These are phyloP conservation scores for Spilosoma lubricipeda DNA, from an alignment of 2,888 invertebrate genomes.

Conservation along the genomic window DNA sequence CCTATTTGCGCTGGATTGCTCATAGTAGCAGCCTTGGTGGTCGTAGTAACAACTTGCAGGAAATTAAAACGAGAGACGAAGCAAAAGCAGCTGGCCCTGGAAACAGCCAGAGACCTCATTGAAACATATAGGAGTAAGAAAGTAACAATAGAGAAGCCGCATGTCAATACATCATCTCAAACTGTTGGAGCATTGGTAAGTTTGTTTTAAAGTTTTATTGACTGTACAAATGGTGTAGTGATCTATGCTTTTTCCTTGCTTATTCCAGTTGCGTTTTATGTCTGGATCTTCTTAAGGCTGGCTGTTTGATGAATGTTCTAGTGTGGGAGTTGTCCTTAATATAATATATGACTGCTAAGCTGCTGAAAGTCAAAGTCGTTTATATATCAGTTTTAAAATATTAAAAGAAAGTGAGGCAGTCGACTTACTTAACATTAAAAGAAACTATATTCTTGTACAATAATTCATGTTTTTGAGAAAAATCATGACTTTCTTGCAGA, in stretches of 20 bases:
- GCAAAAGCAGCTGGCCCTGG: conserved; percentile 92
- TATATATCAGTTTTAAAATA: neutral
- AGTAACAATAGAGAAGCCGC: conserved; percentile 94
- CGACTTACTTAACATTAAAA: neutral
- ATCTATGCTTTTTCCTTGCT: too few relatives aligned
- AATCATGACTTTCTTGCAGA: too few relatives aligned
- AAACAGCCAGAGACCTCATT: conserved; percentile 91
- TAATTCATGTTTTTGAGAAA: too few relatives aligned
- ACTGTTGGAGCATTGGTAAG: conserved; percentile 87
- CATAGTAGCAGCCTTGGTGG: conserved; percentile 85
- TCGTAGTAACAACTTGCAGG: conserved; percentile 89
- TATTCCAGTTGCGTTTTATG: too few relatives aligned
- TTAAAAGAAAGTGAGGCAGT: neutral
- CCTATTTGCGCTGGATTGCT: conserved; percentile 87
- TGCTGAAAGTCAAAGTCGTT: neutral
- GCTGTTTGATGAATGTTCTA: too few relatives aligned
- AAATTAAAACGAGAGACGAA: conserved; percentile 92
- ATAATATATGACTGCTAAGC: neutral
- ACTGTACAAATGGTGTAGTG: too few relatives aligned
- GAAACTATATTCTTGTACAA: too few relatives aligned
- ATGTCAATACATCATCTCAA: conserved; percentile 86
- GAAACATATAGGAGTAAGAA: conserved; percentile 96
- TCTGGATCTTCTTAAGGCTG: too few relatives aligned
- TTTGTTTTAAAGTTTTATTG: too few relatives aligned
- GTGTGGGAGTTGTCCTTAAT: too few relatives aligned